These are phyloP conservation scores for Galagoides demidoff DNA, from an alignment of 2,797 vertebrate genomes.

Conservation along the genomic window DNA sequence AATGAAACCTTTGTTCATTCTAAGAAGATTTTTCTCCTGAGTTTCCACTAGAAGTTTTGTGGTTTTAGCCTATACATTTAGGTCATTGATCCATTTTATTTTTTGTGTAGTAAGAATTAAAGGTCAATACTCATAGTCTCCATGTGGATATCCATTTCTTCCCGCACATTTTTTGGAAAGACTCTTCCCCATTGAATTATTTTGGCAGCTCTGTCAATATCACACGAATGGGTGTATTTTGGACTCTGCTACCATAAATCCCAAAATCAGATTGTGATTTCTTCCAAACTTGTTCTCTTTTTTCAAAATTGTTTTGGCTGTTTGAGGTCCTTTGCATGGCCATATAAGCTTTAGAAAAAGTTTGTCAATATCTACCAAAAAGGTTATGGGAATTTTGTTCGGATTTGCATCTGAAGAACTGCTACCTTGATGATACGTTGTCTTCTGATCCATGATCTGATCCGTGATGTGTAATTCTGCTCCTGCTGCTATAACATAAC, in stretches of 20 bases:
- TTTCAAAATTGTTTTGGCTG: background rate
- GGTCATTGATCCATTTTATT: background rate
- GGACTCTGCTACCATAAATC: background rate
- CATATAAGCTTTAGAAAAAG: background rate
- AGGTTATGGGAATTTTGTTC: background rate
- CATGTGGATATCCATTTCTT: background rate
- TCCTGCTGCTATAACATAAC: background rate
- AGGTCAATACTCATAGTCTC: background rate
- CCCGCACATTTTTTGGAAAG: background rate
- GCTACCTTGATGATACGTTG: background rate
- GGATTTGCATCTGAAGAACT: background rate
- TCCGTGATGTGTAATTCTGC: background rate
- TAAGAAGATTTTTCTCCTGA: background rate
- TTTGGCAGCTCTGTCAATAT: too few species aligned
- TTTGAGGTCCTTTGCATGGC: background rate
- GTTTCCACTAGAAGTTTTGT: background rate
- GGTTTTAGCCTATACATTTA: background rate
- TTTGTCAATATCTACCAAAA: background rate
- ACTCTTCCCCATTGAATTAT: too few species aligned
- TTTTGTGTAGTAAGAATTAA: background rate
- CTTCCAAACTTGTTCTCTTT: background rate
- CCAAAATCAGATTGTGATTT: background rate
- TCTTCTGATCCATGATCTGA: background rate
- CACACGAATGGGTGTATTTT: background rate
- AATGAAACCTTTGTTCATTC: too few species aligned